These are phyloP conservation scores for Microchrysa polita DNA, from an alignment of 2,888 invertebrate genomes.

Conservation along the genomic window DNA sequence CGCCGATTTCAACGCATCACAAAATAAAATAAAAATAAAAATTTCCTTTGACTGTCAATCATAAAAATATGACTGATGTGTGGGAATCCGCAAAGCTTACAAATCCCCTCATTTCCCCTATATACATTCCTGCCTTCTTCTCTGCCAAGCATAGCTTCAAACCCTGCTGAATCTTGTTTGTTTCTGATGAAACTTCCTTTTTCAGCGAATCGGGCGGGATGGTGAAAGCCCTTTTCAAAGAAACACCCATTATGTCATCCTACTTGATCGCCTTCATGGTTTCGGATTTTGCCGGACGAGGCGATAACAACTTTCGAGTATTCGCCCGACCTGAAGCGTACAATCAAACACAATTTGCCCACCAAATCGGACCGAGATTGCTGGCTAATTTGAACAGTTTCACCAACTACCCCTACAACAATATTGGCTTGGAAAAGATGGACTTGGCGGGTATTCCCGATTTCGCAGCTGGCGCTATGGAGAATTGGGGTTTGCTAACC, in stretches of 20 bases:
- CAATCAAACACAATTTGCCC: slow-evolving; percentile 73
- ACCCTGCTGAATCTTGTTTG: no score
- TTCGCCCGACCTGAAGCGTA: slow-evolving; percentile 76
- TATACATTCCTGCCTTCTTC: no score
- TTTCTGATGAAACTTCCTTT: no score
- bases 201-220: slow-evolving; percentile 69
- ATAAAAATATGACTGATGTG: no score
- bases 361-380: slow-evolving; percentile 68
- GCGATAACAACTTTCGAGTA: slow-evolving; percentile 66
- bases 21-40: no score
- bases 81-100: no score
- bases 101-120: no score
- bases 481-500: slow-evolving; percentile 90
- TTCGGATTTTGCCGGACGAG: slow-evolving; percentile 66
- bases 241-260: slow-evolving; percentile 75
- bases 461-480: slow-evolving; percentile 88
- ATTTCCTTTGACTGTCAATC: no score
- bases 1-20: no score
- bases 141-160: no score
- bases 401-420: slow-evolving; percentile 68
- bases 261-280: slow-evolving; percentile 85
- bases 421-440: slow-evolving; percentile 73
- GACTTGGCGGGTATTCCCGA: slow-evolving; percentile 87
- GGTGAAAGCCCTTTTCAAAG: slow-evolving; percentile 55
- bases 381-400: slow-evolving; percentile 68